phyloP scores from a whole-genome alignment of 2,888 invertebrate genomes.

The Leucania comma region DNA sequence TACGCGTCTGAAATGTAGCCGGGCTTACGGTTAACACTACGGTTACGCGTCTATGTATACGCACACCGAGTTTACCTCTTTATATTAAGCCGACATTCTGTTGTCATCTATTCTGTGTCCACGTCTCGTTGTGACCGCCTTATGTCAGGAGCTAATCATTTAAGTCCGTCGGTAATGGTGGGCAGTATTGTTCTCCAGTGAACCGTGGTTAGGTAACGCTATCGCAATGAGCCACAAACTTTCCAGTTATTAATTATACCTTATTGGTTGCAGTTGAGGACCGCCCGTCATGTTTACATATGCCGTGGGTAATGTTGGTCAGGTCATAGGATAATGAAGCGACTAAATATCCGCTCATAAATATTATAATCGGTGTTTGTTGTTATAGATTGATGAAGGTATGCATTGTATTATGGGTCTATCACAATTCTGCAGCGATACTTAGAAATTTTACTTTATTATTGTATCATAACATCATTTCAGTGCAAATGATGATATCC shows the following conservation, averaged over 20 bases:
- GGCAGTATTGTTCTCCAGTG: constrained; percentile 76
- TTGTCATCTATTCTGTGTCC: constrained; percentile 12
- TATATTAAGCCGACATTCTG: constrained; percentile 14
- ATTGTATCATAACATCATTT: too few relatives aligned
- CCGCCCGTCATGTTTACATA: constrained; percentile 74
- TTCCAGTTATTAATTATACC: constrained; percentile 84
- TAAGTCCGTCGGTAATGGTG: constrained; percentile 75
- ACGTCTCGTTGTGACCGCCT: constrained; percentile 79
- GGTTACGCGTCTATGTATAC: too few relatives aligned
- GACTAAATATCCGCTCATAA: constrained; percentile 43
- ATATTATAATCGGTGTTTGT: constrained; percentile 32
- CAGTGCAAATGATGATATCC: too few relatives aligned
- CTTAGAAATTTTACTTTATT: background rate
- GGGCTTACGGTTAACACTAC: too few relatives aligned
- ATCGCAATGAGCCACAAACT: constrained; percentile 75
- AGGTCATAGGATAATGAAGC: constrained; percentile 70
- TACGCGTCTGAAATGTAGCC: too few relatives aligned
- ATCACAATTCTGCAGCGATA: constrained; percentile 3
- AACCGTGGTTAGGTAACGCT: constrained; percentile 64
- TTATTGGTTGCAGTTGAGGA: constrained; percentile 72
- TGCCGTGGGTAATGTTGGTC: constrained; percentile 72
- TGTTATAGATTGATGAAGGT: constrained; percentile 26
- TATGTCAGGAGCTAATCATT: constrained; percentile 85
- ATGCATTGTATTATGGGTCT: constrained; percentile 13
- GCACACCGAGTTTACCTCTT: background rate